These are phyloP conservation scores for Dinothrombium tinctorium DNA, from an alignment of 1,140 invertebrate genomes.

Conservation along the genomic window DNA sequence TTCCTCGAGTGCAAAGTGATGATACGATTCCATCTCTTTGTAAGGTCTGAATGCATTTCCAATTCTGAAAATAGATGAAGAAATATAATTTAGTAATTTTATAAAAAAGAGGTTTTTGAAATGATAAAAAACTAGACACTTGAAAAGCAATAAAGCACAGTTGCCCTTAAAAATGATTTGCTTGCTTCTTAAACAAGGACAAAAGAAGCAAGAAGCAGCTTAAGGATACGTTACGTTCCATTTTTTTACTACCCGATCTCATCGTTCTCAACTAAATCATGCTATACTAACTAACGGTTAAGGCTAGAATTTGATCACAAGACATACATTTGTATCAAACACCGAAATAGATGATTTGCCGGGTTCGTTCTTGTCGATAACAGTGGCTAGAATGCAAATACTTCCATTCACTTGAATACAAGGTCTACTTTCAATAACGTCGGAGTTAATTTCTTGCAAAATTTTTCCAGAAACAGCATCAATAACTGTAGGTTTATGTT, in stretches of 20 bases:
- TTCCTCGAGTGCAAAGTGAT: conserved; percentile 1
- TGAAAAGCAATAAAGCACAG: too few species aligned
- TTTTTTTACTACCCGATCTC: too few species aligned
- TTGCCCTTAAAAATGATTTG: too few species aligned
- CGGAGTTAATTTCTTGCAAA: not conserved
- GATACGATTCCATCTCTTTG: conserved; percentile 3
- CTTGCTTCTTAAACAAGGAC: too few species aligned
- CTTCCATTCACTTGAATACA: conserved; percentile 4
- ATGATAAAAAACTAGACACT: too few species aligned
- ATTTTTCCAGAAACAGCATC: conserved; percentile 1
- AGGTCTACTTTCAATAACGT: conserved; percentile 1
- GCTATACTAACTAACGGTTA: too few species aligned
- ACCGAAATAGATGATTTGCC: not conserved
- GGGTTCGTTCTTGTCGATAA: not conserved
- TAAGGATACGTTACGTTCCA: too few species aligned
- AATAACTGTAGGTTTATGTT: conserved; percentile 4
- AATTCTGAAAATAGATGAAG: not conserved
- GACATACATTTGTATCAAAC: too few species aligned
- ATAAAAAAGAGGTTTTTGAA: not conserved
- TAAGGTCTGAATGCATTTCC: conserved; percentile 3
- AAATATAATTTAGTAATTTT: not conserved
- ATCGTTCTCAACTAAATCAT: too few species aligned
- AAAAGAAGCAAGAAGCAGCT: too few species aligned
- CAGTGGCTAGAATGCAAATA: not conserved
- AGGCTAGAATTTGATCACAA: too few species aligned